Evolutionary conservation across 2,113 vertebrate species (phyloP), one percentile per base, ranked within the genome.

Genomic region (Rhinogobius similis): DNA sequence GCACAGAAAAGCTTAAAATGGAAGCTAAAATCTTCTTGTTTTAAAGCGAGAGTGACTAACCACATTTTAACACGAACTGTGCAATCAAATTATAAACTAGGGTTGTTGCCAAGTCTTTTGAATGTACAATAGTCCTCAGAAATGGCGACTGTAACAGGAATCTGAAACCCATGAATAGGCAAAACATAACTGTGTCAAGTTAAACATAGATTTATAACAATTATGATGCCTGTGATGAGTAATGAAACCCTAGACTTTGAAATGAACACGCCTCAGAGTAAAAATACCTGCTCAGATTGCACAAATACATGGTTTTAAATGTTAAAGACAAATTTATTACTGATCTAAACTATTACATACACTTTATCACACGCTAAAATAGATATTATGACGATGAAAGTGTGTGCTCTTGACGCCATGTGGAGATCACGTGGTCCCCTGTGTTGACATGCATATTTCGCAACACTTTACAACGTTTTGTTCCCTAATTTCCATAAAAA

Each of bases 391-490:
- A 20, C 20, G 20, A 32, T 41, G 13, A 39, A 21, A 9, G 7
- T 2, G 29, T 20, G 32, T 9, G 10, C 10, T 3, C n/a, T 61
- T 0, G 38, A 32, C 68, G 67, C 82, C 84, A 91, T 85, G 87
- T 82, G 90, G 81, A 72, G 83, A 67, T 91, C 92, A 93, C 87
- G 89, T 93, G 91, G 2, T 78, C 74, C 64, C 75, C 70, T 84
- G 78, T 92, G 91, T 94, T 93, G 90, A 93, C 89, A 79, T 83
- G 71, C 68, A 62, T 72, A 68, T 85, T 79, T 86, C 68, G 82
- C 70, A 83, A 90, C 59, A 43, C 58, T 69, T 36, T 11, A 61
- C 58, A 36, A 32, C 11, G 58, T 61, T 43, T 76, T 62, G 24
- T 63, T 61, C 38, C 71, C 50, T 21, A 7, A 58, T 18, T 18